Evolutionary conservation across 2,113 vertebrate species (phyloP).

Genomic region (Brachyhypopomus occidentalis): DNA sequence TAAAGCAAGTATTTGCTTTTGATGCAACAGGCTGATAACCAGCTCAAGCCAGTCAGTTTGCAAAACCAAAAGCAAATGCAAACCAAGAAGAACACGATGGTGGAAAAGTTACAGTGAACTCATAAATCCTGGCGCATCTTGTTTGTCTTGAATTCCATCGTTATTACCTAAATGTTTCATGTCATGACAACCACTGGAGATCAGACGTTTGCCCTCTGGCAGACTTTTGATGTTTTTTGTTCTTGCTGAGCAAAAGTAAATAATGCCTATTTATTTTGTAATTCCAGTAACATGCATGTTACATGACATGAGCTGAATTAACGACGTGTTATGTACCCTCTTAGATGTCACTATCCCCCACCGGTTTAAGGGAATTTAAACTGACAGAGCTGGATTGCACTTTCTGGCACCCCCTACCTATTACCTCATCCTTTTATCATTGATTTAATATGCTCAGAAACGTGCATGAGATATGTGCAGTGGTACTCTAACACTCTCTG

Average conservation of each 20-base stretch:
- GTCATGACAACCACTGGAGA: constrained; percentile 56
- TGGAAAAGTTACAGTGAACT: constrained; percentile 52
- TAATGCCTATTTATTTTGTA: constrained; percentile 6
- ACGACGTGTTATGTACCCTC: constrained; percentile 12
- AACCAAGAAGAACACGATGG: constrained; percentile 11
- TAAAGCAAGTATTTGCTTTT: constrained; percentile 21
- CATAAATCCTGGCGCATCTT: constrained; percentile 62
- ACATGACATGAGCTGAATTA: constrained; percentile 22
- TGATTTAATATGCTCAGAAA: constrained; percentile 52
- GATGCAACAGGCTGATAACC: constrained; percentile 31
- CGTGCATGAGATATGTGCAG: constrained; percentile 45
- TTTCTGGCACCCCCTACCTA: constrained; percentile 35
- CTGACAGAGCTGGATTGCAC: constrained; percentile 6
- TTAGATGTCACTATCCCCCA: constrained; percentile 9
- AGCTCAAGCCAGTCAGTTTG: constrained; percentile 24
- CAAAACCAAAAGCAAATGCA: constrained; percentile 31
- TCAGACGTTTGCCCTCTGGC: constrained; percentile 13
- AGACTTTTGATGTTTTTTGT: constrained; percentile 8
- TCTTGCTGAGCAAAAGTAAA: constrained; percentile 14
- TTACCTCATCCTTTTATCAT: constrained; percentile 55
- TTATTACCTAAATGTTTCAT: constrained; percentile 57
- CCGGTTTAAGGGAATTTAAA: constrained; percentile 24
- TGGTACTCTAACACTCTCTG: background rate
- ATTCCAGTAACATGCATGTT: constrained; percentile 21
- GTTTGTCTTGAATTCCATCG: constrained; percentile 63